phyloP scores from a whole-genome alignment of 1,140 invertebrate genomes.

The Phymorhynchus buccinoides region DNA sequence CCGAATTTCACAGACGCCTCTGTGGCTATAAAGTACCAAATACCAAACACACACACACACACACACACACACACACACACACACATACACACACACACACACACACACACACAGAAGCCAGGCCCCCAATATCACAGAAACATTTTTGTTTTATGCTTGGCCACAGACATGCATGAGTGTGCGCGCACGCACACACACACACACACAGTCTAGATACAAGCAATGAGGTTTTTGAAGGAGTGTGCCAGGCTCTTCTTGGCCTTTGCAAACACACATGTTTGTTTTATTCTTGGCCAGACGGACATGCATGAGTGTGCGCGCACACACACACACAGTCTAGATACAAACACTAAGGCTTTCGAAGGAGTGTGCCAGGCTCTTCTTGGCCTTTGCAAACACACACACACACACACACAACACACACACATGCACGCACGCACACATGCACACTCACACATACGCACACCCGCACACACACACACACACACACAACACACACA shows the following conservation, averaged over 20 bases:
- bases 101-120: no score
- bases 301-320: neutral
- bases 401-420: no score
- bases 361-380: no score
- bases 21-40: no score
- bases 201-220: neutral
- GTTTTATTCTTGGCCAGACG: neutral
- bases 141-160: no score
- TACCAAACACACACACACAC: no score
- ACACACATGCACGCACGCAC: constrained; percentile 13
- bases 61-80: neutral
- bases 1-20: no score
- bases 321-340: neutral
- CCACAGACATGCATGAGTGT: neutral
- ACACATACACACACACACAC: neutral
- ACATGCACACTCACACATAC: neutral
- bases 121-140: no score
- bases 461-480: neutral
- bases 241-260: constrained; percentile 73
- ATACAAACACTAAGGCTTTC: neutral
- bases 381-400: no score
- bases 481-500: neutral
- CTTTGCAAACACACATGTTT: no score
- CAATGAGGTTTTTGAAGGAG: constrained; percentile 73
- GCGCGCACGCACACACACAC: constrained; percentile 21